phyloP scores from a whole-genome alignment of 2,113 vertebrate species.

The Genyomyrus donnyi region DNA sequence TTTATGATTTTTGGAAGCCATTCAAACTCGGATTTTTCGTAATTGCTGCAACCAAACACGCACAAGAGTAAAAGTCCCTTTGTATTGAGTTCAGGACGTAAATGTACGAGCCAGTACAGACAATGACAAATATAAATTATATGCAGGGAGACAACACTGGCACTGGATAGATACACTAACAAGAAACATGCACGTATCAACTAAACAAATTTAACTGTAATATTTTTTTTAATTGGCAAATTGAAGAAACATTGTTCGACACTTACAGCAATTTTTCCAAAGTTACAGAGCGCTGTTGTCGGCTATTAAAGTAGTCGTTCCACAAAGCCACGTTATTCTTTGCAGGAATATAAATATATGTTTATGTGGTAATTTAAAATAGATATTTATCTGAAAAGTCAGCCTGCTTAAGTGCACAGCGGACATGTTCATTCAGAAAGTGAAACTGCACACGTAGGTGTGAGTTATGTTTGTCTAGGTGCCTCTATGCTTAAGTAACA shows the following conservation, averaged over 20 bases:
- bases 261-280: background rate
- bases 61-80: background rate
- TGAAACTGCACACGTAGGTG: background rate
- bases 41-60: background rate
- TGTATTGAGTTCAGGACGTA: background rate
- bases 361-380: background rate
- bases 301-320: background rate
- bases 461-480: background rate
- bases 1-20: background rate
- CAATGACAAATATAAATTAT: background rate
- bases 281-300: background rate
- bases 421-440: background rate
- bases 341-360: background rate
- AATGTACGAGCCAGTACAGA: background rate
- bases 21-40: background rate
- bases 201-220: background rate
- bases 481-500: background rate
- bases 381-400: background rate
- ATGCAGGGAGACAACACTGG: background rate
- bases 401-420: background rate
- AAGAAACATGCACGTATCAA: background rate
- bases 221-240: background rate
- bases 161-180: background rate
- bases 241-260: background rate
- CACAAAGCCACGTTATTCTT: background rate